phyloP scores from a whole-genome alignment of 2,888 invertebrate species.

The Bhutanitis thaidina region DNA sequence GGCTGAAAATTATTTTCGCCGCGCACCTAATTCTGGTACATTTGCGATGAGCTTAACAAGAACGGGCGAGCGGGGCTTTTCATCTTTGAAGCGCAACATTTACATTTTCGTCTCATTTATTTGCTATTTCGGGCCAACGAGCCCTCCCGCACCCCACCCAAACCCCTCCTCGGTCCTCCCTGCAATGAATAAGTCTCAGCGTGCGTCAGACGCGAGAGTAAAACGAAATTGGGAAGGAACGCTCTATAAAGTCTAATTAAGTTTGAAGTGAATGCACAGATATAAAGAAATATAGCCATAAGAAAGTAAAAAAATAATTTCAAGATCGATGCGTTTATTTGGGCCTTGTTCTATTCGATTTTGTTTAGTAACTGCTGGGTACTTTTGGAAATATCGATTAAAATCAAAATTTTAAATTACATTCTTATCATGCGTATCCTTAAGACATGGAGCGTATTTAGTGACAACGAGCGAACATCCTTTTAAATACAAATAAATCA shows the following conservation, averaged over 20 bases:
- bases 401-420: too few species aligned
- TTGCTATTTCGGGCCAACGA: constrained; percentile 75
- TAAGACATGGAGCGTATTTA: background rate
- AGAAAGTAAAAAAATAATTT: background rate
- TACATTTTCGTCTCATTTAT: constrained; percentile 81
- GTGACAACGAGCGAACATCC: constrained; percentile 36
- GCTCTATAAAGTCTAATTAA: constrained; percentile 80
- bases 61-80: constrained; percentile 74
- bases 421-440: too few species aligned
- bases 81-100: constrained; percentile 79
- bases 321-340: too few species aligned
- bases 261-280: constrained; percentile 76
- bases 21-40: constrained; percentile 76
- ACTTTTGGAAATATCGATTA: too few species aligned
- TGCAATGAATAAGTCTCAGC: constrained; percentile 75
- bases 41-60: constrained; percentile 77
- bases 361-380: too few species aligned
- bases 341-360: too few species aligned
- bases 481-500: constrained; percentile 65
- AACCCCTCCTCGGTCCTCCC: constrained; percentile 48
- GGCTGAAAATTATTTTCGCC: constrained; percentile 73
- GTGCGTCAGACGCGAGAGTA: constrained; percentile 66
- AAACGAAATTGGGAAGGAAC: constrained; percentile 77
- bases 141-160: constrained; percentile 38
- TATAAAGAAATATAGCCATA: background rate